phyloP scores from a whole-genome alignment of 2,797 vertebrate species.

The Pogoniulus pusillus region DNA sequence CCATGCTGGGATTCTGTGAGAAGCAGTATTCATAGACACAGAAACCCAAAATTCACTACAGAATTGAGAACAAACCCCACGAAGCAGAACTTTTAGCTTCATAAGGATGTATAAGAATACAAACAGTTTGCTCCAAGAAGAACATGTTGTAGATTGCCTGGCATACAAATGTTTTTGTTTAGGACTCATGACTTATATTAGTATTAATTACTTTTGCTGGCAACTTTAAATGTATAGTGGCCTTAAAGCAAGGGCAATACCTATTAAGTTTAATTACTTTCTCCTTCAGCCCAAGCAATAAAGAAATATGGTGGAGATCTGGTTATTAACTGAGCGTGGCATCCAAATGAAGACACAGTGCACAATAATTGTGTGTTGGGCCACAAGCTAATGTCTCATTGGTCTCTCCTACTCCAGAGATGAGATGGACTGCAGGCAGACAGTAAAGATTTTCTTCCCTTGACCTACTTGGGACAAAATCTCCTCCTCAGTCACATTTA shows the following conservation, averaged over 20 bases:
- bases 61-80: background rate
- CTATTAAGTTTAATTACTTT: constrained; percentile 70
- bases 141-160: background rate
- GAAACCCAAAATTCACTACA: background rate
- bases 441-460: background rate
- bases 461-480: constrained; percentile 32
- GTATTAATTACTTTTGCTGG: constrained; percentile 53
- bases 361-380: constrained; percentile 41
- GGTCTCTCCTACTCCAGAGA: background rate
- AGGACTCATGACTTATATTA: constrained; percentile 50
- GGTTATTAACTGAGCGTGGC: constrained; percentile 66
- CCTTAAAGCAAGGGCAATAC: constrained; percentile 65
- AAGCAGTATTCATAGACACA: background rate
- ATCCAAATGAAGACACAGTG: constrained; percentile 66
- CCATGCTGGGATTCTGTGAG: too few relatives aligned
- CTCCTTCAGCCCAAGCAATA: constrained; percentile 65
- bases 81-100: background rate
- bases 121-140: background rate
- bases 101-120: background rate
- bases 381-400: constrained; percentile 21
- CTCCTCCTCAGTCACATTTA: background rate
- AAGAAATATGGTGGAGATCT: constrained; percentile 48
- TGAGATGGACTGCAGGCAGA: background rate
- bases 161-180: constrained; percentile 48
- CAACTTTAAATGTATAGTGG: constrained; percentile 25